A percentile compares a stretch with the other conserved stretches of the same genome.
phyloP scores from a whole-genome alignment of 2,888 invertebrate species.

The Amphipyra berbera region DNA sequence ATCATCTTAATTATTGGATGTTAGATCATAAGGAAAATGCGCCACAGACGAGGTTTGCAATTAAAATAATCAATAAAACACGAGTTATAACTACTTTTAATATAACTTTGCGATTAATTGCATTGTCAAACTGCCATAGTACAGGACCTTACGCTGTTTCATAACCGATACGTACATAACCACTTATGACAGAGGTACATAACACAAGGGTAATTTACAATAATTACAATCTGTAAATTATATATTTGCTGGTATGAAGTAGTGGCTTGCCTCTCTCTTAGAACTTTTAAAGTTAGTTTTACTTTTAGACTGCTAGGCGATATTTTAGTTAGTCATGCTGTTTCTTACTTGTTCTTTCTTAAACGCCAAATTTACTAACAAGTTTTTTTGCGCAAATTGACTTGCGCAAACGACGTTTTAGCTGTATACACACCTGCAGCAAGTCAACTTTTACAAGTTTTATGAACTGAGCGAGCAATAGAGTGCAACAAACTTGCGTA shows the following conservation, averaged over 20 bases:
- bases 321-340: not conserved
- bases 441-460: no score
- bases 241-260: not conserved
- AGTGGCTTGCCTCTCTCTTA: not conserved
- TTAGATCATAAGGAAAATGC: conserved; percentile 29
- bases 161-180: conserved; percentile 11
- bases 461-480: no score
- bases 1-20: not conserved
- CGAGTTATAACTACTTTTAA: not conserved
- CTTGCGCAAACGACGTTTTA: no score
- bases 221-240: conserved; percentile 1
- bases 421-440: no score
- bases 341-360: no score
- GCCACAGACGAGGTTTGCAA: conserved; percentile 9
- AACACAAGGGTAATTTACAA: not conserved
- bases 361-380: no score
- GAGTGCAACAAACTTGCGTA: no score
- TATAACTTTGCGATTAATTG: conserved; percentile 14
- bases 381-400: no score
- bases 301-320: not conserved
- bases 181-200: not conserved
- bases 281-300: not conserved
- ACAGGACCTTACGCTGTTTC: conserved; percentile 2
- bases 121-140: not conserved
- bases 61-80: conserved; percentile 26